Conservation (phyloP, 2,888 invertebrate species). For the Hemithea aestivaria region DNA sequence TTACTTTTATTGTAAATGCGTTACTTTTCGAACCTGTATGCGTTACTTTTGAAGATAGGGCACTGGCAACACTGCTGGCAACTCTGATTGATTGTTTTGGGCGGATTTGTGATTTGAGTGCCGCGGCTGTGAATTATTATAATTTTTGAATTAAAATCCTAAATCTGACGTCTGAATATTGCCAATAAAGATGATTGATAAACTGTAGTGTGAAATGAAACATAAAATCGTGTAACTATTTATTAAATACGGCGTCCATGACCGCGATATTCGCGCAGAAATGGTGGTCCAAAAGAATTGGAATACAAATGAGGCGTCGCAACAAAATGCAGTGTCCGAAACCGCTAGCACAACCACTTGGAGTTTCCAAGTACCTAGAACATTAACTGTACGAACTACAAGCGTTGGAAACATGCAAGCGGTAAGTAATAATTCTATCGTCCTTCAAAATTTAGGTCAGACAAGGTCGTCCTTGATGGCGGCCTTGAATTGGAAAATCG, state of each 20-base stretch:
- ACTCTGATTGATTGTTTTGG: too few relatives aligned
- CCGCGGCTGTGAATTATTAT: too few relatives aligned
- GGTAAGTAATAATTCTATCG: constrained; percentile 36
- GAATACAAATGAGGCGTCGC: constrained; percentile 54
- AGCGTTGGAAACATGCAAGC: constrained; percentile 56
- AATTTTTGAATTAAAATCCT: too few relatives aligned
- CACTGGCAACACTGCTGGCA: too few relatives aligned
- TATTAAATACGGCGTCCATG: constrained; percentile 23
- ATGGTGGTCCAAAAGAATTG: constrained; percentile 73
- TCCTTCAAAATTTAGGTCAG: constrained; percentile 23
- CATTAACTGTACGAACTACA: constrained; percentile 46
- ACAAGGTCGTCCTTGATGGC: constrained; percentile 24
- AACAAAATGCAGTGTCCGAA: constrained; percentile 48
- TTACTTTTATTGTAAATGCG: too few relatives aligned
- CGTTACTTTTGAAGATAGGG: too few relatives aligned
- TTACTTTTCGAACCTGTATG: too few relatives aligned
- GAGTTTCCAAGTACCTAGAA: constrained; percentile 62
- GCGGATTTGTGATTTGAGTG: too few relatives aligned
- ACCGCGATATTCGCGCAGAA: constrained; percentile 33
- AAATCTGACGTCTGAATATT: too few relatives aligned
- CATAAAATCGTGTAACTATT: constrained; percentile 13
- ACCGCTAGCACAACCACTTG: constrained; percentile 51
- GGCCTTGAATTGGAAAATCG: constrained; percentile 19
- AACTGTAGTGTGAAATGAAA: constrained; percentile 8
- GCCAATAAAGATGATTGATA: too few relatives aligned